Percentiles rank a stretch among this genome's conserved stretches.
Evolutionary conservation across 1,140 invertebrate genomes (phyloP).

Genomic region (Ceratitis capitata): DNA sequence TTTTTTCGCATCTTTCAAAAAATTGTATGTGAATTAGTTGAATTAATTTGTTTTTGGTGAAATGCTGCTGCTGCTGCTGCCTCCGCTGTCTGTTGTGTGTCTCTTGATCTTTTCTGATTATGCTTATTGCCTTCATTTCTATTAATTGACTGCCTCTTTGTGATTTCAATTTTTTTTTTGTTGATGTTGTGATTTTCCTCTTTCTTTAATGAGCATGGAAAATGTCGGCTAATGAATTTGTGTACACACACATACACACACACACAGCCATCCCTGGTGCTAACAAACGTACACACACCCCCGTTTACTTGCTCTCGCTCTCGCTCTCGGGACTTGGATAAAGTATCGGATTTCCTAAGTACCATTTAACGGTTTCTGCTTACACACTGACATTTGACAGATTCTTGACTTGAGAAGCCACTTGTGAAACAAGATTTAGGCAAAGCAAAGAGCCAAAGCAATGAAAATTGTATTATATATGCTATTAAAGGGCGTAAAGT

Average conservation of each 20-base stretch:
- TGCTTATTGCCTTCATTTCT: neutral
- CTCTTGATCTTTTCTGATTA: too few relatives aligned
- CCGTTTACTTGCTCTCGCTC: neutral
- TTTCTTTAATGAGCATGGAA: constrained; percentile 27
- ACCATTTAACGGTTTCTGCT: constrained; percentile 20
- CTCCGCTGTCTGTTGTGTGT: neutral
- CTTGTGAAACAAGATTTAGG: constrained; percentile 29
- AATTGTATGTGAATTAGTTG: constrained; percentile 5
- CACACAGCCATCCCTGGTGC: too few relatives aligned
- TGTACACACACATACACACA: constrained; percentile 16
- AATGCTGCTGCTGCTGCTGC: neutral
- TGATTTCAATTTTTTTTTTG: neutral
- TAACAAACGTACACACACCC: neutral
- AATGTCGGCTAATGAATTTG: constrained; percentile 24
- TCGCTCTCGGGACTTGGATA: neutral
- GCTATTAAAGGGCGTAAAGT: neutral
- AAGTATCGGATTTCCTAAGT: constrained; percentile 37
- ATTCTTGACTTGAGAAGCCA: constrained; percentile 28
- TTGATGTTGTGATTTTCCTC: too few relatives aligned
- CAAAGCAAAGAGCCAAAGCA: too few relatives aligned
- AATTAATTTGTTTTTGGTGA: constrained; percentile 32
- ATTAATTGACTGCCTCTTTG: constrained; percentile 15
- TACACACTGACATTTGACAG: constrained; percentile 24
- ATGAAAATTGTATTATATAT: constrained; percentile 13
- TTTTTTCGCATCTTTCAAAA: neutral